Base-by-base conservation (phyloP, 2,888 invertebrate species). In the Calameuta filiformis region DNA sequence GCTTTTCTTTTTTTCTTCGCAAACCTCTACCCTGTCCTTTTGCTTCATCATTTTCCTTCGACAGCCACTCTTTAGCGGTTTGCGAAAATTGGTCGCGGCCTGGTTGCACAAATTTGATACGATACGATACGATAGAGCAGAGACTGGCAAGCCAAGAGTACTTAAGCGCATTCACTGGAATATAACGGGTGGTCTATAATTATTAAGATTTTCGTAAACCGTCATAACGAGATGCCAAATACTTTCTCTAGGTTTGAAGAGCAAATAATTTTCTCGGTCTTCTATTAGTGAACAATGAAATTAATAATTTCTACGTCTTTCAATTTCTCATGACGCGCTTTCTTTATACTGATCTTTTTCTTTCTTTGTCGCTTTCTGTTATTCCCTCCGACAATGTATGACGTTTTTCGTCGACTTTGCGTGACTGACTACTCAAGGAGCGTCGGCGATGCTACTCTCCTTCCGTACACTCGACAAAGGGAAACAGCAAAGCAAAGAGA, bases 401-500 rank as follows among this genome's bases (percentile, higher is more conserved):
- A 56, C 56, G 56, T 56, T 56, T 56, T 56, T 56, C 56, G 56
- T 56, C 56, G 56, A 56, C 56, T 56, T 23, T 56, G 56, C 56
- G 56, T 56, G 56, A 56, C 56, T 56, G 56, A 56, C 71, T 71
- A 71, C 34, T 71, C 71, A 11, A 71, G 71, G 71, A 31, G 71
- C 56, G 23, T 56, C 56, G 56, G 56, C 56, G 56, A 56, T 56
- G 56, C 56, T 56, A 56, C 56, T 56, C 56, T 9, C 56, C 56
- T 56, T 56, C 56, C 56, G 56, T 56, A 56, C 23, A 56, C 56
- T 56, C 23, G 56, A 56, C 56, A 56, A 56, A 56, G 56, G 56
- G 56, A 56, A 56, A 56, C 40, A 74, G 34, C 34, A 71, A 76
- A 77, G 75, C 76, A 69, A 73, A 78, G 71, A 71, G 77, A 81